phyloP scores from a whole-genome alignment of 2,797 vertebrate genomes.

The Sphenodon punctatus region DNA sequence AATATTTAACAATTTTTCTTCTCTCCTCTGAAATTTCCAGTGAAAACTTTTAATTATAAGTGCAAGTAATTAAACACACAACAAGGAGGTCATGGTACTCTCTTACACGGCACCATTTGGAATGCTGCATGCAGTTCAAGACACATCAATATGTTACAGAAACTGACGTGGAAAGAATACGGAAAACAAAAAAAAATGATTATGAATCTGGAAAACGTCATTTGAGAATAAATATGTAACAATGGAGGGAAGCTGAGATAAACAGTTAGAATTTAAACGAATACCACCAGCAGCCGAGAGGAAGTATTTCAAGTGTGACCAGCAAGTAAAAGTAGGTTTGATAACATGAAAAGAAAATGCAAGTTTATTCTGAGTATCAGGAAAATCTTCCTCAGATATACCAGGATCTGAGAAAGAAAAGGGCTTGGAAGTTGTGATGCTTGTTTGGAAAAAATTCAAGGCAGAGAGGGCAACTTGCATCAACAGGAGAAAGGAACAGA shows the following conservation, averaged over 20 bases:
- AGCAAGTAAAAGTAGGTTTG: not conserved
- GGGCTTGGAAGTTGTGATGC: too few species aligned
- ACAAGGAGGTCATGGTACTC: not conserved
- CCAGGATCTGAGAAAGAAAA: not conserved
- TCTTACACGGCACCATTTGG: not conserved
- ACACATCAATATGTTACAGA: not conserved
- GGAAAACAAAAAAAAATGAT: not conserved
- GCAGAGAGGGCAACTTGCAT: too few species aligned
- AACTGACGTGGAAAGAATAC: not conserved
- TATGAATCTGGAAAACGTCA: not conserved
- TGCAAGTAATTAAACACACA: not conserved
- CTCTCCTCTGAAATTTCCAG: too few species aligned
- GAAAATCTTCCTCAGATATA: accelerated
- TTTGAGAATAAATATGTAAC: not conserved
- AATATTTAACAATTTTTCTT: too few species aligned
- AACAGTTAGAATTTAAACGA: not conserved
- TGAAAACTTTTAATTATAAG: too few species aligned
- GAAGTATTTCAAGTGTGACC: too few species aligned
- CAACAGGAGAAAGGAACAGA: not conserved
- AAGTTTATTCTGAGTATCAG: not conserved
- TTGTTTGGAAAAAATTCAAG: too few species aligned
- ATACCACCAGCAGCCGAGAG: not conserved
- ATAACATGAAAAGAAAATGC: not conserved
- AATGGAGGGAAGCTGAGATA: not conserved
- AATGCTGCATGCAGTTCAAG: not conserved